A percentile compares a stretch with the other conserved stretches of the same genome.
Evolutionary conservation across 37 sponge, comb jelly and placozoan genomes (phyloP).

Genomic region (Axinella damicornis): DNA sequence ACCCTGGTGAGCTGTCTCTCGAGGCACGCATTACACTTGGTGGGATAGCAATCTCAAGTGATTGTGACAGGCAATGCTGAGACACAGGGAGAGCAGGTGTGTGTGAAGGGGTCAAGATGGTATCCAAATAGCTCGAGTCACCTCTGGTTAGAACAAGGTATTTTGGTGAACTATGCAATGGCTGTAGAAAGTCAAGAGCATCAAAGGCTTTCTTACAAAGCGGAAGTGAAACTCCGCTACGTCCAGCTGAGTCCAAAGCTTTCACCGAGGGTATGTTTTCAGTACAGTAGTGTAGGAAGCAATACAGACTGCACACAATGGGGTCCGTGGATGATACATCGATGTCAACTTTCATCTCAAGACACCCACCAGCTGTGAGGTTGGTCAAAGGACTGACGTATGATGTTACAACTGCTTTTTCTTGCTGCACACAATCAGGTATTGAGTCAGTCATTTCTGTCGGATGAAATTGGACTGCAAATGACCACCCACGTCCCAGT

Average conservation of each 20-base stretch:
- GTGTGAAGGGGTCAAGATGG: no score
- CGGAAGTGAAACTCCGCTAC: background rate
- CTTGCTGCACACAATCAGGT: background rate
- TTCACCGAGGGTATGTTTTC: background rate
- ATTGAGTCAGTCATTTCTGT: no score
- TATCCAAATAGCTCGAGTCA: no score
- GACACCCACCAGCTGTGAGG: background rate
- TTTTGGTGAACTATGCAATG: background rate
- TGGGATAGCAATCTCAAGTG: no score
- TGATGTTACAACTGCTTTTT: background rate
- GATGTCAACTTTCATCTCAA: background rate
- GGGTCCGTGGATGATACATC: background rate
- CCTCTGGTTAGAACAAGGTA: background rate
- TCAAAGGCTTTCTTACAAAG: background rate
- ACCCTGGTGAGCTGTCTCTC: background rate
- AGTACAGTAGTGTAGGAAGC: background rate
- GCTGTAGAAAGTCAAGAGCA: conserved; percentile 7
- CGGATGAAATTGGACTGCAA: background rate
- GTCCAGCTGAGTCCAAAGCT: background rate
- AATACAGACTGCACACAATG: background rate
- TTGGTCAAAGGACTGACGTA: background rate
- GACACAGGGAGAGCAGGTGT: no score
- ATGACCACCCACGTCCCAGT: conserved; percentile 28
- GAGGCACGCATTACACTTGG: background rate
- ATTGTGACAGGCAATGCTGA: no score